Evolutionary conservation across 2,113 vertebrate genomes (phyloP), one percentile per base, ranked within the genome.

Genomic region (Speoplatyrhinus poulsoni): DNA sequence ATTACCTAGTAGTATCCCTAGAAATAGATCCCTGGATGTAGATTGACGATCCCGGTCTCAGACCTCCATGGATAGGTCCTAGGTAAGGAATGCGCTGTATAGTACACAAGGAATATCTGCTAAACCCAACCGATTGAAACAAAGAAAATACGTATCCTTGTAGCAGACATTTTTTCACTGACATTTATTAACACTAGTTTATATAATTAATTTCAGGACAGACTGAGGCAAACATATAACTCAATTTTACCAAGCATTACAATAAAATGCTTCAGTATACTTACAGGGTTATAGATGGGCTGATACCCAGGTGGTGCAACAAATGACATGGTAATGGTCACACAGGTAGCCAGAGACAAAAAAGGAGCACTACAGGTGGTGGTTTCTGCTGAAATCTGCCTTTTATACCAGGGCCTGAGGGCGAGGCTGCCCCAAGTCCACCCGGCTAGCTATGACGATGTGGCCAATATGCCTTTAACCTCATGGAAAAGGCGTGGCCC

Each of bases 281-380:
- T 94, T 46, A 96, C 95, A 41, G 94, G 95, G 62, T 85, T 83
- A 73, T 90, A 95, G 75, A 89, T 49, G 0, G 95, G 93, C 86
- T 93, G 93, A 59, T 95, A 95, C 7, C 94, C 94, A 0, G 92
- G 93, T 13, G 94, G 93, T 17, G 93, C 86, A 0, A 94, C 46
- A 36, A 82, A 95, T 60, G 87, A 76, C 79, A 76, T 87, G 88
- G 75, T 65, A 49, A 60, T 32, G 12, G 70, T 41, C 10, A 13
- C 16, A 12, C 46, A 61, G 60, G 13, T 0, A 33, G 52, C 62
- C 4, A 0, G 41, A 46, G 1, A 50, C 13, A 33, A 60, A 46
- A 46, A 16, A 41, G 11, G 49, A 6, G 49, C 12, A 67, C 10
- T 15, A 16, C 59, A n/a, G 59, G 41, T 46, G n/a, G 1, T 1